A percentile compares a stretch with the other conserved stretches of the same genome.
Conservation (phyloP, 53 echinoderm and acorn worm genomes). For the Hippasteria phrygiana region DNA sequence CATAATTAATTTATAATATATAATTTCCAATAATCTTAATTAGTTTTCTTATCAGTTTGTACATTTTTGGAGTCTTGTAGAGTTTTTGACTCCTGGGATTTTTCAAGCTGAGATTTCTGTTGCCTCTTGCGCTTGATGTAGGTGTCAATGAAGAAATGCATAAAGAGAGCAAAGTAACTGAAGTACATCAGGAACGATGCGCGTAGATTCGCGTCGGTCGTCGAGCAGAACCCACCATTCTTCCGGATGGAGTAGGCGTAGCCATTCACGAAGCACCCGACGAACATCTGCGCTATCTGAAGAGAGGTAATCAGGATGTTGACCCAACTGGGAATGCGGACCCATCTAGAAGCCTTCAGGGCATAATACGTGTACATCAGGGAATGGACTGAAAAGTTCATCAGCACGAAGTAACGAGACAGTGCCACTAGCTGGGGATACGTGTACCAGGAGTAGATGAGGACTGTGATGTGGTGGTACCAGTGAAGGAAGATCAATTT, state of each 20-base stretch:
- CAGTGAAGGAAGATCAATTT: slow-evolving; percentile 96
- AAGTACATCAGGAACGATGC: slow-evolving; percentile 92
- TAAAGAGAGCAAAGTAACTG: slow-evolving; percentile 91
- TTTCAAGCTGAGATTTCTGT: neutral
- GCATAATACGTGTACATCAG: slow-evolving; percentile 97
- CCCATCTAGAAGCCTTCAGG: slow-evolving; percentile 81
- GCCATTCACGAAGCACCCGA: slow-evolving; percentile 85
- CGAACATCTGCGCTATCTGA: slow-evolving; percentile 91
- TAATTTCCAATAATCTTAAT: slow-evolving; percentile 8
- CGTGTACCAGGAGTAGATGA: slow-evolving; percentile 97
- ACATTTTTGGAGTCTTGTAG: slow-evolving; percentile 24
- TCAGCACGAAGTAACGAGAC: slow-evolving; percentile 92
- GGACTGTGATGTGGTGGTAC: slow-evolving; percentile 97
- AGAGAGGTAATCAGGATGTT: slow-evolving; percentile 88
- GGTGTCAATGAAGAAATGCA: slow-evolving; percentile 87
- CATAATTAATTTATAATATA: too few species aligned
- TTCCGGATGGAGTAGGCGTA: slow-evolving; percentile 80
- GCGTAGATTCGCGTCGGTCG: slow-evolving; percentile 77
- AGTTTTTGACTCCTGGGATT: neutral
- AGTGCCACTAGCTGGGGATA: slow-evolving; percentile 86
- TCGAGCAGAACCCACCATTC: slow-evolving; percentile 85
- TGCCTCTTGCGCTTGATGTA: slow-evolving; percentile 64
- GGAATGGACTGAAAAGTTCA: slow-evolving; percentile 96
- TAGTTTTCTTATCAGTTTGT: neutral
- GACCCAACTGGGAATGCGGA: slow-evolving; percentile 83